Evolutionary conservation across 2,797 vertebrate genomes (phyloP), one percentile per base, ranked within the genome.

Genomic region (Microchirus variegatus): DNA sequence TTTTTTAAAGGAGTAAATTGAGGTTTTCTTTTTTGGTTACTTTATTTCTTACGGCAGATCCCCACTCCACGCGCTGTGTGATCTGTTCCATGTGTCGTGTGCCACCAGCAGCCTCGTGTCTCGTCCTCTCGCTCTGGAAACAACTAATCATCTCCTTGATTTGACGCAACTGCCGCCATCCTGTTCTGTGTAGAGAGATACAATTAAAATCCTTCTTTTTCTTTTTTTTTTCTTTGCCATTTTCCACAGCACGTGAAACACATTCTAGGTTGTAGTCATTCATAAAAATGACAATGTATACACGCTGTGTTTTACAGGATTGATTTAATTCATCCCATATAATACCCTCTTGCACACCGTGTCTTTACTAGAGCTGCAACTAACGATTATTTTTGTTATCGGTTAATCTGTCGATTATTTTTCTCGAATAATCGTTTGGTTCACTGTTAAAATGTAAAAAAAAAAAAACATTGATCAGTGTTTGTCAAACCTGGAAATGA

Each of bases 1-100:
- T 87, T 90, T 89, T 89, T 85, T 76, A 87, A 87, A 75, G 85
- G 84, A 85, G 85, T 87, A 86, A 91, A 88, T 84, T 87, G 85
- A 89, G 84, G 89, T 89, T 91, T 87, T 90, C 73, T 79, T 87
- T 89, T 81, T 91, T 89, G 87, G 84, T 89, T 84, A 71, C 79
- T 89, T 89, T 88, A 90, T 91, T 87, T 90, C 73, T 70, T 88
- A 90, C 46, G 83, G 87, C 70, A 81, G 87, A 87, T 90, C 81
- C 73, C 73, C 42, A 75, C 80, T 82, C 71, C 75, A 83, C 80
- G 80, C 70, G 4, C 75, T 18, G 80, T 76, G 81, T 89, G 87
- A 91, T 88, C 68, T 89, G 68, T 91, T 91, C 90, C 90, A 92
- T 91, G 85, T 91, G 89, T 83, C 76, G 59, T 11, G 78, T 82